Evolutionary conservation across 2,888 invertebrate genomes (phyloP), one percentile per base, ranked within the genome.

Genomic region (Cheilosia impressa): DNA sequence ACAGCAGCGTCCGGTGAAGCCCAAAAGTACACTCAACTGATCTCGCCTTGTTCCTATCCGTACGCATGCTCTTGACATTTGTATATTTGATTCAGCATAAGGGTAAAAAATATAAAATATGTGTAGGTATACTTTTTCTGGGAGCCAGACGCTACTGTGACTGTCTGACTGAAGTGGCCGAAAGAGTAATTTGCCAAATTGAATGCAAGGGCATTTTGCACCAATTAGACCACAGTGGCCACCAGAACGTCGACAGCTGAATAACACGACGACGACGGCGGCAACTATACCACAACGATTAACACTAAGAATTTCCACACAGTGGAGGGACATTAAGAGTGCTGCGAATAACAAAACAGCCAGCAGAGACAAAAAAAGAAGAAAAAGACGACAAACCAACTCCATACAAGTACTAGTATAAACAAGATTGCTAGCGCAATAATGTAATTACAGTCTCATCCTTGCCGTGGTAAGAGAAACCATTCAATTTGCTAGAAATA

Each of bases 171-270:
- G 43, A 72, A 55, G 65, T 71, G 66, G 66, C 60, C 69, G 22
- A 82, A 66, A 60, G 82, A 77, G 72, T 77, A 77, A 77, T 82
- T 82, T 82, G 77, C 58, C 72, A 82, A 82, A 82, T 82, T 82
- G 82, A 82, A 82, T 82, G 66, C 77, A 82, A 53, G 71, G 72
- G 53, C 82, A 60, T 77, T 82, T 77, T 77, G 82, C 62, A 77
- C 77, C 82, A 82, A 77, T 82, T 66, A 82, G 77, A 77, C 66
- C 76, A 76, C 75, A 15, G 57, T 58, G 72, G 34, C 63, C 45
- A 47, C 13, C 68, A 66, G 66, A 17, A 53, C 41, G 58, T 66
- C 66, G 65, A 47, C 66, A 66, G 52, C 62, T 15, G 27, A 62
- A 52, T 24, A 24, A 24, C 22, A 52, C 38, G 34, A 17, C 43